Evolutionary conservation across 2,888 invertebrate species (phyloP), one percentile per base, ranked within the genome.

Genomic region (Diploptera punctata): DNA sequence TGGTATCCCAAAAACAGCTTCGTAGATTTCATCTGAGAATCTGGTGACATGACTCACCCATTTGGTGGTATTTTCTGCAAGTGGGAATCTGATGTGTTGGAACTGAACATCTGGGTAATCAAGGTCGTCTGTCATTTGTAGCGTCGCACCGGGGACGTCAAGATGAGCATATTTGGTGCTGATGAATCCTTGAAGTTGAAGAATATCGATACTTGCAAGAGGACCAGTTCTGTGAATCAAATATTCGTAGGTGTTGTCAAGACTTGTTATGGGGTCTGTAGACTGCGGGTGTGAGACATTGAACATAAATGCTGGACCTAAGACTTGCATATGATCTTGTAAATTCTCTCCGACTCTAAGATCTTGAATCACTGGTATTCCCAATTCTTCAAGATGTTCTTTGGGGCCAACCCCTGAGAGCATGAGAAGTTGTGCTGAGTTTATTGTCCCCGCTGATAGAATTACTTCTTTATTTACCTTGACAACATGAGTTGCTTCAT

Each of bases 81-180:
- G 3, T 4, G 10, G 4, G 69, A 80, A 77, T 60, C 79, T 79
- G 19, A 80, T 77, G 74, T 86, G 95, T 79, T 97, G 96, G 78
- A 96, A 93, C 79, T 97, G 94, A 60, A 97, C 90, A 78, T 97
- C 96, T 0, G 96, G 96, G 89, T 93, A 94, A 75, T 82, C 80
- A 1, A 91, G 87, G 1, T 90, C 88, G 1, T 91, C 88, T 65
- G 86, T 84, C 79, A 95, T 95, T 33, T 18, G 18, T 19, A 24
- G 10, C 4, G 16, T 29, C 16, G 44, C 24, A 75, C 77, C 3
- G 78, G 78, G 43, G 7, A 24, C 44, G 13, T 49, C 26, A n/a
- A 19, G 5, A 26, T 21, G 13, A 0, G 93, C 94, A 77, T 90
- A 93, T 75, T 90, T 91, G 0, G 95, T 95, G 77, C 93, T 93